Evolutionary conservation across 2,113 vertebrate genomes (phyloP), one percentile per base, ranked within the genome.

Genomic region (Natator depressus): DNA sequence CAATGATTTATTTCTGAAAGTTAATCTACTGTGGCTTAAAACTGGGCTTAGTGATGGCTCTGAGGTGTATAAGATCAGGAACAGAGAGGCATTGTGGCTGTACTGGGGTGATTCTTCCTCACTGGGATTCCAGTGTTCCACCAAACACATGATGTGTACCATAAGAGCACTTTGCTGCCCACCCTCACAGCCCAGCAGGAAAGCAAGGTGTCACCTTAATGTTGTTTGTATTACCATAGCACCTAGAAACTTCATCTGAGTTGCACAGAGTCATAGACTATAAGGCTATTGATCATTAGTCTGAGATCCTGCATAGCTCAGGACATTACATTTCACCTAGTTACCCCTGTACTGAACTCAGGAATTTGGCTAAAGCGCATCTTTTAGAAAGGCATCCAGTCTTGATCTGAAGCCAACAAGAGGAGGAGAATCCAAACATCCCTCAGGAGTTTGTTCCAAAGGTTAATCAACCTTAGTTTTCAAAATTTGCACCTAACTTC

Each of bases 1-100:
- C 55, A 84, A 55, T 95, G 88, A 91, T 57, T 92, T 87, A 31
- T 88, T 91, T 90, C 89, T 88, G 47, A 38, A 55, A 91, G 49
- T 84, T 87, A 86, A 62, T 55, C 84, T 86, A 47, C 53, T 84
- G 80, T 72, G 84, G 78, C 57, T 91, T 4, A 1, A 84, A 88
- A 87, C 11, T 19, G 31, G 59, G 62, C 87, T 94, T 94, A 22
- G 16, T 14, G 11, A 49, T 31, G 79, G 47, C 14, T 19, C 82
- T 49, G 12, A 80, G 46, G 46, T 14, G 38, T 27, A 47, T 49
- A 83, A 10, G 51, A 17, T 46, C 51, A 62, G 49, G 54, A 53
- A 72, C 46, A 84, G 9, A 88, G 38, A 65, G 53, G 7, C 20
- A 3, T 46, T 55, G 20, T 31, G 46, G 38, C 12, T 85, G 4